Evolutionary conservation across 2,888 invertebrate species (phyloP), one percentile per base, ranked within the genome.

Genomic region (Ligdia adustata): DNA sequence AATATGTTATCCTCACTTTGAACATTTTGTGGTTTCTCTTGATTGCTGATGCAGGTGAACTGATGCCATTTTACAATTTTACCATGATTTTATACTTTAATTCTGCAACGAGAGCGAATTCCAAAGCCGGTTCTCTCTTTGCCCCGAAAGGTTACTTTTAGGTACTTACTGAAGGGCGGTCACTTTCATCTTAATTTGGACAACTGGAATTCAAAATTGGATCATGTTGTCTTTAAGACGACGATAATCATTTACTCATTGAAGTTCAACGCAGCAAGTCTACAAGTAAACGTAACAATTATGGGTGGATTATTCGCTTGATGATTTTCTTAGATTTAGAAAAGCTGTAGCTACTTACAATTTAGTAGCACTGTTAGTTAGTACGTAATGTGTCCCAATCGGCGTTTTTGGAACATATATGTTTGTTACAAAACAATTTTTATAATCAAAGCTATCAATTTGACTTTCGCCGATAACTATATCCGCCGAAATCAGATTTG

Each of bases 61-160:
- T 72, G 69, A 69, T 64, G 52, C 27, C 41, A 41, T 44, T 27
- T 39, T 43, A 50, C 39, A 46, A 56, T 47, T 54, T 26, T 52
- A 37, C 52, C 35, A 28, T 26, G 55, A 61, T 51, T 71, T 63
- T 71, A 71, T 72, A 71, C 61, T 55, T 37, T 57, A 58, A 47
- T 56, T 57, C 52, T 46, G n/a, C n/a, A n/a, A n/a, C n/a, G n/a
- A n/a, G 46, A 43, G 9, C 15, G 48, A 31, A 46, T 44, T 50
- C 9, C 13, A 3, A 32, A 54, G 46, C 60, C 46, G 49, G 63
- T 63, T 64, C 53, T 56, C 28, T 34, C 38, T 60, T 64, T 62
- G 48, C 52, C 48, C 50, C 54, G 56, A 47, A 62, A 55, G 35
- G 54, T 55, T 24, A n/a, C 29, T 51, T 55, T 60, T 14, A 15